Evolutionary conservation across 2,888 invertebrate species (phyloP), one percentile per base, ranked within the genome.

Genomic region (Mesorhabditis sp.): DNA sequence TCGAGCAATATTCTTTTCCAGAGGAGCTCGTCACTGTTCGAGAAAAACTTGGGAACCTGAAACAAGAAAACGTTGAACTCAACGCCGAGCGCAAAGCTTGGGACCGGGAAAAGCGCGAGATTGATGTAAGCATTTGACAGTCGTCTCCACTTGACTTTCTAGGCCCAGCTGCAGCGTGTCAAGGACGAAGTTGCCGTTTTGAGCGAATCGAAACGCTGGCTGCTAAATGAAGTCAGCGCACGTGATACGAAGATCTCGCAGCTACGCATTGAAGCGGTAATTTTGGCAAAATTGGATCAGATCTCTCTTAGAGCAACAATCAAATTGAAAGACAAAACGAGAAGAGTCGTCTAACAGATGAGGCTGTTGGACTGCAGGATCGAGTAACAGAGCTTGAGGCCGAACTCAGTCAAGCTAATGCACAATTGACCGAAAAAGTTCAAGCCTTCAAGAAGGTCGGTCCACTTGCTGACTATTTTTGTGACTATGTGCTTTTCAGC

Each of bases 81-180:
- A n/a, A 13, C 58, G 58, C 58, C 58, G 58, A 50, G 58, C 7
- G n/a, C 10, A 50, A 50, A 50, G 58, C 58, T n/a, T 50, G 58
- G 58, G 58, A 50, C n/a, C 58, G 58, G 58, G 58, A 50, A n/a
- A 50, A 50, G 58, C 58, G 58, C 10, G 58, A 50, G n/a, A 50
- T 13, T 50, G 10, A 50, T 13, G 58, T 50, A n/a, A 10, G 58
- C 58, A 50, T 50, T 50, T 50, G 58, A 13, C 10, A 50, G n/a
- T 13, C 58, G n/a, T 13, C 58, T 50, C n/a, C n/a, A 50, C 7
- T n/a, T 50, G 7, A 13, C 10, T 50, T n/a, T 50, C n/a, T 50
- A 50, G 58, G 7, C 10, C n/a, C 10, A 50, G 58, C 58, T 50
- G 7, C 58, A 50, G n/a, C 58, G 58, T n/a, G 58, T 50, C n/a